Evolutionary conservation across 2,113 vertebrate species (phyloP).

Genomic region (Cavia porcellus): DNA sequence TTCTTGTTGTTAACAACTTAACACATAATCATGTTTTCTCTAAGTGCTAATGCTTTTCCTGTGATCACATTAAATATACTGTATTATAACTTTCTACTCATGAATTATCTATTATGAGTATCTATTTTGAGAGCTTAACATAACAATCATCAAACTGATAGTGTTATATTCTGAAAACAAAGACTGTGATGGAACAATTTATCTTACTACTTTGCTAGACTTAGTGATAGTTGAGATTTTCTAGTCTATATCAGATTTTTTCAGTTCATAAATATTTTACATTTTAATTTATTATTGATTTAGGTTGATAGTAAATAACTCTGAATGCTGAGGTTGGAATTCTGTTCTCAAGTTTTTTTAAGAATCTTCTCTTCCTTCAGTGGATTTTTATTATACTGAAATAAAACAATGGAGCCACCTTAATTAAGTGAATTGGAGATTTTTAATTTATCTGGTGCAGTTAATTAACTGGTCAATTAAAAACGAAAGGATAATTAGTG

Average conservation of each 20-base stretch:
- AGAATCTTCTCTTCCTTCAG: conserved; percentile 71
- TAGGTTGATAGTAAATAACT: conserved; percentile 85
- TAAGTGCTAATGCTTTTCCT: conserved; percentile 67
- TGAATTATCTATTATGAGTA: conserved; percentile 52
- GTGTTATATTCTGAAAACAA: conserved; percentile 82
- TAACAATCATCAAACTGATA: conserved; percentile 85
- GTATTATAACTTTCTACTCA: conserved; percentile 1
- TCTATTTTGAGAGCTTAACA: conserved; percentile 74
- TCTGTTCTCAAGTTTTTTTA: conserved; percentile 81
- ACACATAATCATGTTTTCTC: conserved; percentile 62
- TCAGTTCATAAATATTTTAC: conserved; percentile 84
- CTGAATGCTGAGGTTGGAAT: conserved; percentile 82
- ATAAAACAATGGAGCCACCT: conserved; percentile 67
- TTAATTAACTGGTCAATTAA: conserved; percentile 72
- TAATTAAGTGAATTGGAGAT: conserved; percentile 70
- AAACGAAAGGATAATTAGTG: conserved; percentile 57
- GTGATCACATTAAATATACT: conserved; percentile 73
- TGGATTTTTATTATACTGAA: conserved; percentile 76
- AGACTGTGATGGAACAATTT: conserved; percentile 78
- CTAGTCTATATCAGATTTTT: conserved; percentile 80
- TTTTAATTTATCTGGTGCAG: conserved; percentile 50
- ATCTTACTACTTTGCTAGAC: conserved; percentile 80
- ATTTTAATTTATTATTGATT: conserved; percentile 87
- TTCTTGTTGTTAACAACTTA: conserved; percentile 74
- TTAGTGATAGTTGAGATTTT: conserved; percentile 78